Percentiles rank a stretch among this genome's conserved stretches.
phyloP scores from a whole-genome alignment of 2,113 vertebrate genomes.

The Dendrocopos noguchii region DNA sequence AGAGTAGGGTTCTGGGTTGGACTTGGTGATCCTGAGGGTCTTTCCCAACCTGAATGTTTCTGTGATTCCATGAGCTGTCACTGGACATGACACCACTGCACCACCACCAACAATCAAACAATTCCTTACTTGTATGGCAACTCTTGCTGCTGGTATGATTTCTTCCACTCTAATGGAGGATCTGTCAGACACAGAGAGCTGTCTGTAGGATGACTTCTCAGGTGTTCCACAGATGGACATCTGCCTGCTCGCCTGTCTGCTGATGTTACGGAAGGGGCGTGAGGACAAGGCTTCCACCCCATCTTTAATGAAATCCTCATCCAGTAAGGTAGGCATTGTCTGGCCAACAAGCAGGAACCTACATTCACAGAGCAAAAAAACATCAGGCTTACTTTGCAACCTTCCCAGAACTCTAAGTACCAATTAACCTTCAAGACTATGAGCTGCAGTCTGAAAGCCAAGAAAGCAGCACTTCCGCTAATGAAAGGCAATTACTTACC shows the following conservation, averaged over 20 bases:
- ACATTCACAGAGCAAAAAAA: neutral
- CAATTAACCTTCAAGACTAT: neutral
- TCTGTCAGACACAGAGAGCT: slow-evolving; percentile 94
- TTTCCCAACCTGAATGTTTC: no score
- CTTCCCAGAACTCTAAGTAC: neutral
- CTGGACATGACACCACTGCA: accelerated
- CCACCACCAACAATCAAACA: neutral
- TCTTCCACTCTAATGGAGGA: slow-evolving; percentile 98
- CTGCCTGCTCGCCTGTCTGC: slow-evolving; percentile 87
- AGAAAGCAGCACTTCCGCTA: neutral
- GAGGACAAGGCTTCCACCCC: slow-evolving; percentile 93
- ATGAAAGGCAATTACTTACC: slow-evolving; percentile 74
- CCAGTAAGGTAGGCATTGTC: slow-evolving; percentile 90
- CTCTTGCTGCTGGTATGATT: slow-evolving; percentile 95
- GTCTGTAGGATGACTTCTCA: slow-evolving; percentile 94
- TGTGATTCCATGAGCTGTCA: neutral
- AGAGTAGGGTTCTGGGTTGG: no score
- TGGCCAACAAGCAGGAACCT: slow-evolving; percentile 98
- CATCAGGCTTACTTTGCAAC: neutral
- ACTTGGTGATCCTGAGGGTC: no score
- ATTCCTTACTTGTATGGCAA: slow-evolving; percentile 91
- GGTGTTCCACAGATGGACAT: slow-evolving; percentile 95
- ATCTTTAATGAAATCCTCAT: slow-evolving; percentile 91
- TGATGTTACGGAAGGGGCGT: slow-evolving; percentile 92
- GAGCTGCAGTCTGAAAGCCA: neutral